These are phyloP conservation scores for Ditula angustiorana DNA, from an alignment of 2,888 invertebrate genomes.

Conservation along the genomic window DNA sequence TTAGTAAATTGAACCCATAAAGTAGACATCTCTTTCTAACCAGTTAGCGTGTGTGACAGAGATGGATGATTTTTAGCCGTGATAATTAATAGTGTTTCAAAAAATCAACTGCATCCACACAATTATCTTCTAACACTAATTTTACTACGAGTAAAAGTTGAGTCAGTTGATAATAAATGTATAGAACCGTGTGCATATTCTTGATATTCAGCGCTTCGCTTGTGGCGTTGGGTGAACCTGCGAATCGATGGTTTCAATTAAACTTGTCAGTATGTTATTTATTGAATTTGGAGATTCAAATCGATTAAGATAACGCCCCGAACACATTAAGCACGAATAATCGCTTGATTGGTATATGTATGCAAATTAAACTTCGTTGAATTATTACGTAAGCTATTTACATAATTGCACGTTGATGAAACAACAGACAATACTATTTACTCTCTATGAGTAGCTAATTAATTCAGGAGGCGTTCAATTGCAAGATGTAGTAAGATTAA, in stretches of 20 bases:
- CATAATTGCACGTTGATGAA: constrained; percentile 13
- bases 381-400: constrained; percentile 24
- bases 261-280: constrained; percentile 4
- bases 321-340: constrained; percentile 26
- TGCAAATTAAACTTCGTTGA: constrained; percentile 26
- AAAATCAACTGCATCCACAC: no score
- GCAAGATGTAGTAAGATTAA: no score
- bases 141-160: no score
- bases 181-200: no score
- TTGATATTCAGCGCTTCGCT: not conserved
- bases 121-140: no score
- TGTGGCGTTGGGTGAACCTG: not conserved
- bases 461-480: not conserved
- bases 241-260: constrained; percentile 7
- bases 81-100: no score
- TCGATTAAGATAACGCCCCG: constrained; percentile 9
- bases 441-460: not conserved
- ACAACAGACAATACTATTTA: constrained; percentile 14
- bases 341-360: constrained; percentile 22
- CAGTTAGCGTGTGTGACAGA: no score
- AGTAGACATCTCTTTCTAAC: no score
- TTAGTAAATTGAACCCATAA: no score
- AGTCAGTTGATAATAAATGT: no score
- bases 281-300: constrained; percentile 17
- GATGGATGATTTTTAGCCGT: no score